Evolutionary conservation across 2,113 vertebrate species (phyloP).

Genomic region (Dendropsophus ebraccatus): DNA sequence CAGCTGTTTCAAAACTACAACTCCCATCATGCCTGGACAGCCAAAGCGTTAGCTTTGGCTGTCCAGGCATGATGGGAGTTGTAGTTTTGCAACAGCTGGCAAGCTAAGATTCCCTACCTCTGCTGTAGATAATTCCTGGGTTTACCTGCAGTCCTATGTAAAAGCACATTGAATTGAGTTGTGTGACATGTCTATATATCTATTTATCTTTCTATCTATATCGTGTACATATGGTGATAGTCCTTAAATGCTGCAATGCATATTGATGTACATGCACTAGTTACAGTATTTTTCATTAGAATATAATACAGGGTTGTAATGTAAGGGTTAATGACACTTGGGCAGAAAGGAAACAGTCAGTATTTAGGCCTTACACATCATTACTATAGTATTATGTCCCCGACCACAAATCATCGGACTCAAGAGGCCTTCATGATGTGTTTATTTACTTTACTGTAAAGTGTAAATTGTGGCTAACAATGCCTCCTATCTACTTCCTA

Average conservation of each 20-base stretch:
- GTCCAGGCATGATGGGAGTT: too few species aligned
- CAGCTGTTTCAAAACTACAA: too few species aligned
- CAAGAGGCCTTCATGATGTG: constrained; percentile 11
- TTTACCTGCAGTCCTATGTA: not conserved
- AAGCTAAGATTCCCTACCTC: too few species aligned
- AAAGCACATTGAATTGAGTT: not conserved
- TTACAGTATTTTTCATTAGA: not conserved
- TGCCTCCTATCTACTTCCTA: constrained; percentile 1
- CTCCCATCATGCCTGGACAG: too few species aligned
- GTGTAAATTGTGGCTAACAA: not conserved
- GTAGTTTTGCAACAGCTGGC: too few species aligned
- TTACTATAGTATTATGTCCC: not conserved
- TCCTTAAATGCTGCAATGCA: not conserved
- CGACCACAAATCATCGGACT: constrained; percentile 11
- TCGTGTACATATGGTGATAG: too few species aligned
- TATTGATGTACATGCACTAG: not conserved
- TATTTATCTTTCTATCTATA: too few species aligned
- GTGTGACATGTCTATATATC: not conserved
- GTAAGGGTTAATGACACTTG: constrained; percentile 2
- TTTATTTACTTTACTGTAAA: constrained; percentile 13
- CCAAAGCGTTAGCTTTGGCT: too few species aligned
- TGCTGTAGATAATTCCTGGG: too few species aligned
- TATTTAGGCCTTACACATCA: constrained; percentile 21
- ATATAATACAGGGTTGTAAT: not conserved
- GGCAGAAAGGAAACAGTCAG: constrained; percentile 28